Base-by-base conservation (phyloP, 2,797 vertebrate genomes). In the Acrossocheilus fasciatus region DNA sequence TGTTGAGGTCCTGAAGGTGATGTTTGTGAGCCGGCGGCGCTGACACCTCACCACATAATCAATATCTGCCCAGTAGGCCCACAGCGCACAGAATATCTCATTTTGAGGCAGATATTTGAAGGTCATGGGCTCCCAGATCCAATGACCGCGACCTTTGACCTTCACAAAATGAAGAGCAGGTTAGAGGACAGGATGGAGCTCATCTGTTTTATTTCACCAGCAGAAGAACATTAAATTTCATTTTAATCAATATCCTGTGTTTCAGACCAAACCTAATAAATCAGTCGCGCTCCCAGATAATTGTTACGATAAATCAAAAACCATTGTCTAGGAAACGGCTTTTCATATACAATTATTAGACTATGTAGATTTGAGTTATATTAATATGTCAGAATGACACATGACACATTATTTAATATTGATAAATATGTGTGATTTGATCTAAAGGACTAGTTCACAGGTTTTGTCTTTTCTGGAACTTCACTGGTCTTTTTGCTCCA, bases 1-100 rank as follows among this genome's bases (percentile, higher is more conserved):
- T 82, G 78, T 69, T 41, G 77, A 83, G 82, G 72, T 81, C 47
- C 26, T 34, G 62, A 76, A 73, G 83, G 59, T 85, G 87, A 76
- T 43, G 66, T 76, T 78, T 66, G 20, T 80, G 41, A 66, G 75
- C 62, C 59, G 45, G 50, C n/a, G 26, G 81, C 73, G 68, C 47
- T 69, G 81, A 81, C 70, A 84, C 72, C 70, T 85, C 69, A 62
- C 69, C 82, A 59, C 83, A 50, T 34, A 84, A 85, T 88, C 87
- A 88, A 88, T 88, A 88, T 36, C 62, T 26, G 64, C 50, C 54
- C 26, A n/a, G 47, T 30, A 75, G 72, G 45, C 23, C n/a, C 17
- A 81, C 12, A 81, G 47, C 66, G 10, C 41, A 12, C 62, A 39
- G 54, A 79, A 87, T 79, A 88, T 85, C 82, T 87, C 54, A 43